These are phyloP conservation scores for Belonocnema kinseyi DNA, from an alignment of 1,140 invertebrate species.

Conservation along the genomic window DNA sequence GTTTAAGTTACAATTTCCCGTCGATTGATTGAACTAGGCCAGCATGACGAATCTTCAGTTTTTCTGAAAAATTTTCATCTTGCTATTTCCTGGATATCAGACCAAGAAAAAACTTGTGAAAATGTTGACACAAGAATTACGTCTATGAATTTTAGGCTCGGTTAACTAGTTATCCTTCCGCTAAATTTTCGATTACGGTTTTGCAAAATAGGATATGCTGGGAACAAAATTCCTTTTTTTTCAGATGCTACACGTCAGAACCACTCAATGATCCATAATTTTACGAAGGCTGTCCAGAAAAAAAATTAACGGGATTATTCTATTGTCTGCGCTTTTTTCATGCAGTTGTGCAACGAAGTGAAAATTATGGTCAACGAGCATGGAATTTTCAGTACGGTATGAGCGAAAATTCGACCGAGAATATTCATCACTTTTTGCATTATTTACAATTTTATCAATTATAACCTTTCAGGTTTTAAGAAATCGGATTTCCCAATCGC, in stretches of 20 bases:
- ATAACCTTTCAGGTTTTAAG: constrained; percentile 81
- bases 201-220: constrained; percentile 91
- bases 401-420: background rate
- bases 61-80: constrained; percentile 97
- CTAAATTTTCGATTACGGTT: constrained; percentile 90
- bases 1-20: constrained; percentile 91
- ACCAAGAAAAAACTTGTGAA: constrained; percentile 86
- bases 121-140: constrained; percentile 86
- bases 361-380: constrained; percentile 93
- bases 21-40: constrained; percentile 86
- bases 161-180: constrained; percentile 94
- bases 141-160: constrained; percentile 83
- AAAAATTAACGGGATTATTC: constrained; percentile 88
- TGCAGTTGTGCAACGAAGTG: constrained; percentile 92
- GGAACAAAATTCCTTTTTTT: constrained; percentile 18
- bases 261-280: constrained; percentile 85
- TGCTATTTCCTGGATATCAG: constrained; percentile 92
- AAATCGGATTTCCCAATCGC: constrained; percentile 96
- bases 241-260: constrained; percentile 87
- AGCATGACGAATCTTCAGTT: constrained; percentile 89
- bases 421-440: background rate
- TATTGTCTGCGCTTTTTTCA: constrained; percentile 96
- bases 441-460: constrained; percentile 30
- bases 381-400: constrained; percentile 95
- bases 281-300: constrained; percentile 79